phyloP scores from a whole-genome alignment of 2,888 invertebrate genomes.

The Adela reaumurella region DNA sequence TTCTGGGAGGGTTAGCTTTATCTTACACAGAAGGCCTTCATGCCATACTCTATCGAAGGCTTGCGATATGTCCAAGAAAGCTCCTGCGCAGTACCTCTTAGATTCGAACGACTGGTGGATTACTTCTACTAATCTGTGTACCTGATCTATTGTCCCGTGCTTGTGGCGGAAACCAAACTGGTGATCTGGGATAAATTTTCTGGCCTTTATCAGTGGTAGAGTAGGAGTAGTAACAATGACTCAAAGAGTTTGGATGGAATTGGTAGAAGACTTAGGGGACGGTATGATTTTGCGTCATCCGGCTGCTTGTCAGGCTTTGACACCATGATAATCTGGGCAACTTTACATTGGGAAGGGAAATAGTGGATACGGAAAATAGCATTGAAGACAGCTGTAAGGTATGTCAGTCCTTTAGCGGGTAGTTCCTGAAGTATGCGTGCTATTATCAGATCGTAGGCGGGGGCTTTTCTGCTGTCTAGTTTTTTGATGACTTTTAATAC shows the following conservation, averaged over 20 bases:
- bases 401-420: slow-evolving; percentile 7
- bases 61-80: slow-evolving; percentile 13
- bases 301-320: slow-evolving; percentile 12
- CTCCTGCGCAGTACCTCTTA: slow-evolving; percentile 12
- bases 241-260: slow-evolving; percentile 11
- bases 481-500: neutral
- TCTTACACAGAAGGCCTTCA: slow-evolving; percentile 11
- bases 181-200: slow-evolving; percentile 6
- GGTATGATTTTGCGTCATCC: slow-evolving; percentile 10
- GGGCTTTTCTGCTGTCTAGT: slow-evolving; percentile 11
- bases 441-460: slow-evolving; percentile 13
- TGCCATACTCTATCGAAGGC: slow-evolving; percentile 18
- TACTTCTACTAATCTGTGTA: slow-evolving; percentile 5
- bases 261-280: slow-evolving; percentile 13
- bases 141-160: slow-evolving; percentile 6
- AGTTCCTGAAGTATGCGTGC: slow-evolving; percentile 8
- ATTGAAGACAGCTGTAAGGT: slow-evolving; percentile 9
- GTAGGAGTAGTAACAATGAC: slow-evolving; percentile 2
- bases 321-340: slow-evolving; percentile 13
- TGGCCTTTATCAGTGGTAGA: neutral
- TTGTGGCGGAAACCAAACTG: slow-evolving; percentile 9
- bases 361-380: slow-evolving; percentile 6
- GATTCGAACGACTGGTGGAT: slow-evolving; percentile 7
- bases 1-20: slow-evolving; percentile 9
- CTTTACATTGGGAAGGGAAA: slow-evolving; percentile 12